Base-by-base conservation (phyloP, 2,113 vertebrate genomes). In the Chrysemys picta region DNA sequence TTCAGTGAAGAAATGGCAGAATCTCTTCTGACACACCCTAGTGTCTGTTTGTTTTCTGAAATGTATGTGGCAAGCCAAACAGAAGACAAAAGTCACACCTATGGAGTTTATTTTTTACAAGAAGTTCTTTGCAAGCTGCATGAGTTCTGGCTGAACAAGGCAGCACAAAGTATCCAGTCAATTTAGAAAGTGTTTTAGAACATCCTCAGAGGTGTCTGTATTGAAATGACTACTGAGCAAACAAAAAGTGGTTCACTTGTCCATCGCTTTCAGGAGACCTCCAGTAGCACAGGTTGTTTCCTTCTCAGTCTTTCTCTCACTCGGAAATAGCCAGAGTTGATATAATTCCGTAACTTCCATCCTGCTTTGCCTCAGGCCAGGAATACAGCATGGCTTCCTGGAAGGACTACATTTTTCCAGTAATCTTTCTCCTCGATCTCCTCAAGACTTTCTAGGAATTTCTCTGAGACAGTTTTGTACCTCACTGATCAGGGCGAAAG, bases 1-100 rank as follows among this genome's bases (percentile, higher is more conserved):
- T 95, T 91, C 95, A 96, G 91, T 78, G 89, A 82, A 89, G 87
- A 81, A 85, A 59, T 87, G 89, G 82, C 93, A 81, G 8, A 27
- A 72, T 88, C 88, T 91, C 90, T 89, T 85, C 86, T 62, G 96
- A 91, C 91, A 38, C 62, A 25, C 91, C 93, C 97, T 38, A 91
- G 38, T 5, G 11, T 49, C 56, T 49, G 9, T 53, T 96, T 49
- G 9, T 53, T 96, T 95, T 78, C 76, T 89, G 83, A 93, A 90
- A 96, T 72, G 94, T 94, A 45, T 3, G 1, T 94, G 87, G n/a
- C 49, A 47, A 87, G 27, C 87, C 96, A n/a, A 92, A 89, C 91
- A 91, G 89, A 89, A 49, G 92, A 81, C 90, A 95, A 87, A 90
- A 95, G 75, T 65, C 0, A 0, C 89, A 65, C 86, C 91, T 91